Percentiles rank a stretch among this genome's conserved stretches.
These are phyloP conservation scores for Acanthosepion pharaonis DNA, from an alignment of 2,888 invertebrate species.

Conservation along the genomic window DNA sequence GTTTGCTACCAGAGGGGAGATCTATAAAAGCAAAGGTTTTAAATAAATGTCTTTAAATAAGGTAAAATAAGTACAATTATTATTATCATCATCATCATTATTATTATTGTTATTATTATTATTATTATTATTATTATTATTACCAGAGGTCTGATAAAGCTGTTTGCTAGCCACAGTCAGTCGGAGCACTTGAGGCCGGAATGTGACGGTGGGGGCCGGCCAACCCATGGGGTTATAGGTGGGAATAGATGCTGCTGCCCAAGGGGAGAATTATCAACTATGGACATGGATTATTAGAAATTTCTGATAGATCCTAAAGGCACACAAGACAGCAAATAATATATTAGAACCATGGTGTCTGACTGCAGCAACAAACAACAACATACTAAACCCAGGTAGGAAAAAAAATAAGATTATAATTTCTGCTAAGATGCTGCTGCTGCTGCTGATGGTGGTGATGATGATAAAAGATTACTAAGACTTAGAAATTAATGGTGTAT, in stretches of 20 bases:
- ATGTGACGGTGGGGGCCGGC: conserved; percentile 45
- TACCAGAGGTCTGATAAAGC: neutral
- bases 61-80: neutral
- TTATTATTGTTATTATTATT: neutral
- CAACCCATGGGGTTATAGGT: conserved; percentile 18
- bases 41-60: neutral
- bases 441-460: neutral
- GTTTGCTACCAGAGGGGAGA: neutral
- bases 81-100: neutral
- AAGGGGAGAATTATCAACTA: conserved; percentile 47
- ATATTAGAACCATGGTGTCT: conserved; percentile 47
- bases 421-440: neutral
- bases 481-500: neutral
- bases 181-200: conserved; percentile 46
- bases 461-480: neutral
- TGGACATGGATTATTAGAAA: conserved; percentile 47
- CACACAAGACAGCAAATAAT: conserved; percentile 46
- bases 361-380: conserved; percentile 40
- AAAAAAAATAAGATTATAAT: neutral
- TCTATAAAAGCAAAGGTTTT: neutral
- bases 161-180: conserved; percentile 44
- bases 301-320: conserved; percentile 47
- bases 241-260: conserved; percentile 46
- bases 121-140: neutral
- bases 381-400: neutral